Conservation (phyloP, 2,888 invertebrate species). For the Tipula helvola region DNA sequence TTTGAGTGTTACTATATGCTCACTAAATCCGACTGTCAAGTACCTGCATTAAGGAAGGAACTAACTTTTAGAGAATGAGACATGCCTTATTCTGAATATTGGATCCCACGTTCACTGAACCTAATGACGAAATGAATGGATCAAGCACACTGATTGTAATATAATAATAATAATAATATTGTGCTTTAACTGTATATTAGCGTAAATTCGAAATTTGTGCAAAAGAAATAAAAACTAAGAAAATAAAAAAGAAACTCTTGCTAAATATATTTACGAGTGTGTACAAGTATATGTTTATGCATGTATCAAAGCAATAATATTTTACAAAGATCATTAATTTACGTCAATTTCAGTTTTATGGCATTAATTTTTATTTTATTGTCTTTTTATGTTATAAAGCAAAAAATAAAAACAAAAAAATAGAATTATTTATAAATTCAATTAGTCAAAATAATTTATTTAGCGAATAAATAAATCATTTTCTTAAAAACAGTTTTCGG, state of each 20-base stretch:
- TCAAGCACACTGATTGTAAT: too few relatives aligned
- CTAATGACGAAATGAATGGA: too few relatives aligned
- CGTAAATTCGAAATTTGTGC: neutral
- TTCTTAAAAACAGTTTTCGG: neutral
- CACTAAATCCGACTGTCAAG: too few relatives aligned
- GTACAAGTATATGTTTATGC: neutral
- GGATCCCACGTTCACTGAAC: too few relatives aligned
- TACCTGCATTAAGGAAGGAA: too few relatives aligned
- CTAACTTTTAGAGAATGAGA: too few relatives aligned
- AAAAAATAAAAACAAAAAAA: neutral
- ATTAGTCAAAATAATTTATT: conserved; percentile 4
- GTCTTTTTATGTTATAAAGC: neutral
- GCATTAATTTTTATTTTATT: neutral
- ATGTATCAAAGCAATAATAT: neutral
- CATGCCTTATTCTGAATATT: too few relatives aligned
- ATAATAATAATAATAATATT: too few relatives aligned
- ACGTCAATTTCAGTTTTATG: neutral
- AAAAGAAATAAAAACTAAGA: neutral
- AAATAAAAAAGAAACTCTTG: neutral
- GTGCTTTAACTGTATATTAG: neutral
- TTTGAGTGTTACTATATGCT: too few relatives aligned
- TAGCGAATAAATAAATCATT: neutral
- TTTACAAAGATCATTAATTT: neutral
- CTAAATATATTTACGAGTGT: neutral
- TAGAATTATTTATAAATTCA: neutral